phyloP scores from a whole-genome alignment of 2,888 invertebrate genomes.

The Venusia cambrica region DNA sequence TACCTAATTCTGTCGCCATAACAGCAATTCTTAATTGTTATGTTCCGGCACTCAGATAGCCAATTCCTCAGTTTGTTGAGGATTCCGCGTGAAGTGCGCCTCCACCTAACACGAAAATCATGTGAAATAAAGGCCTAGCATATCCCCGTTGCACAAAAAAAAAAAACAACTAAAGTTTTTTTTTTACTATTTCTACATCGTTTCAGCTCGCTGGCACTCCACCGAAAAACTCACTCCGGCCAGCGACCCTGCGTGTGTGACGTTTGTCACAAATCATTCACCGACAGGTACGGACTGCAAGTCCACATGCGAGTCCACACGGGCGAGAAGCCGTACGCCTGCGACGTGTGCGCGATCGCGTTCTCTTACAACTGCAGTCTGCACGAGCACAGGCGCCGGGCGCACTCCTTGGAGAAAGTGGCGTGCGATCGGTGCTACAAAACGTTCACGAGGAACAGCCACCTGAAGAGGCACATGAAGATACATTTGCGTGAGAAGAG shows the following conservation, averaged over 20 bases:
- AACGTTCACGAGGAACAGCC: constrained; percentile 4
- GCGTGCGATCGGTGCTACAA: constrained; percentile 1
- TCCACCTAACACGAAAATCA: too few relatives aligned
- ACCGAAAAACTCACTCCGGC: constrained; percentile 1
- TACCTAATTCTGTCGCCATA: too few relatives aligned
- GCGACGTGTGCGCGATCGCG: constrained; percentile 5
- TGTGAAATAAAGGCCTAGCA: too few relatives aligned
- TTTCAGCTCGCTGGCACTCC: neutral
- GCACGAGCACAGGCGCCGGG: constrained; percentile 3
- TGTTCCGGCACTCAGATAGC: too few relatives aligned
- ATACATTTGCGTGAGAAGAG: too few relatives aligned
- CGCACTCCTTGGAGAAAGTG: neutral
- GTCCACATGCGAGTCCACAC: constrained; percentile 6
- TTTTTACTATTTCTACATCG: too few relatives aligned
- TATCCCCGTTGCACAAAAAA: too few relatives aligned
- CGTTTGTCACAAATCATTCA: constrained; percentile 1
- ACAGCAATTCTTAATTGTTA: too few relatives aligned
- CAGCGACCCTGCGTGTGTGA: too few relatives aligned
- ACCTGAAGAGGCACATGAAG: constrained; percentile 3
- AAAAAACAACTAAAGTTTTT: too few relatives aligned
- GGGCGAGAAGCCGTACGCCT: constrained; percentile 10
- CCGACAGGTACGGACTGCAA: constrained; percentile 4
- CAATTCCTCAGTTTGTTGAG: too few relatives aligned
- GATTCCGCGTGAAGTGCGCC: too few relatives aligned
- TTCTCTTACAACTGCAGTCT: constrained; percentile 8